Conservation (phyloP, 2,888 invertebrate genomes). For the Tetragonula carbonaria region DNA sequence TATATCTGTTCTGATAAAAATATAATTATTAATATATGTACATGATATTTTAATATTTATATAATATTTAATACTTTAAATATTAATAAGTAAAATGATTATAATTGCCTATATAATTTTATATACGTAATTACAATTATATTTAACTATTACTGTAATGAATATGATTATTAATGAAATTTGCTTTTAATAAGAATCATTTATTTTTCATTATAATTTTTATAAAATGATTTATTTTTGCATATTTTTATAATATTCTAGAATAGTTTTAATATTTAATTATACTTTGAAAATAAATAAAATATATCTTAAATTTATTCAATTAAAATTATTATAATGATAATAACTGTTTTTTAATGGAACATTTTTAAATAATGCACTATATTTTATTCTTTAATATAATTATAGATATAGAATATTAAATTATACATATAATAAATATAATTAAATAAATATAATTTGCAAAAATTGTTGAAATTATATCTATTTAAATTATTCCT, state of each 20-base stretch:
- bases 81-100: too few species aligned
- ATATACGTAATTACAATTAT: too few species aligned
- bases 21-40: too few species aligned
- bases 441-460: not conserved
- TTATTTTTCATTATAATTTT: not conserved
- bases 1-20: not conserved
- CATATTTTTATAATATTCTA: not conserved
- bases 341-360: not conserved
- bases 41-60: not conserved
- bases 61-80: too few species aligned
- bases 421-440: too few species aligned
- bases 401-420: not conserved
- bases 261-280: not conserved
- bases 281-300: not conserved
- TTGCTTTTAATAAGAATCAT: not conserved
- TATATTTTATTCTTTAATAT: not conserved
- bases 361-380: not conserved
- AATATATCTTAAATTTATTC: not conserved
- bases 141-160: too few species aligned
- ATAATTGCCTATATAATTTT: too few species aligned
- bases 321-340: not conserved
- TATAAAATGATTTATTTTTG: not conserved
- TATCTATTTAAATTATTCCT: not conserved
- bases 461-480: not conserved
- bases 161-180: too few species aligned